Evolutionary conservation across 1,140 invertebrate genomes (phyloP).

Genomic region (Ceratosolen solmsi): DNA sequence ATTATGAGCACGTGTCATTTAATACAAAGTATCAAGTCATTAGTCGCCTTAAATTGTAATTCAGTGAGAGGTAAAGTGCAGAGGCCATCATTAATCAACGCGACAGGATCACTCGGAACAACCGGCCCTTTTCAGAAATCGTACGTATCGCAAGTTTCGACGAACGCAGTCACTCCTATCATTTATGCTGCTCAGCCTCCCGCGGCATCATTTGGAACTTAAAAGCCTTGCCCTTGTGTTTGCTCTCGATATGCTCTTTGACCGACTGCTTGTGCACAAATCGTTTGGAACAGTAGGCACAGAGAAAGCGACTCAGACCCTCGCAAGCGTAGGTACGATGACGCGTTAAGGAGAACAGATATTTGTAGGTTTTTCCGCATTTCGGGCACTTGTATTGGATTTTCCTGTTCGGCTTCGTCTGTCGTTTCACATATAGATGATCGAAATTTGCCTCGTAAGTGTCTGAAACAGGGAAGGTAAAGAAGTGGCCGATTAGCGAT

Average conservation of each 20-base stretch:
- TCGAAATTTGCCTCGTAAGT: not conserved
- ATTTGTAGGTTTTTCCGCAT: constrained; percentile 44
- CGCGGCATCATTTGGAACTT: not conserved
- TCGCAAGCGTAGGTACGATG: constrained; percentile 34
- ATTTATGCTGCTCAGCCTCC: not conserved
- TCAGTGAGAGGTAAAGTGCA: too few species aligned
- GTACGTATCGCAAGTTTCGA: too few species aligned
- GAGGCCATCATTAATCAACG: too few species aligned
- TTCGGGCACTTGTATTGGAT: constrained; percentile 33
- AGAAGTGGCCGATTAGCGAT: too few species aligned
- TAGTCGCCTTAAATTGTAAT: too few species aligned
- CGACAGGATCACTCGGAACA: too few species aligned
- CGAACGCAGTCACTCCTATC: too few species aligned
- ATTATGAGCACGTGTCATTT: too few species aligned
- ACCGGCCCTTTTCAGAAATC: too few species aligned
- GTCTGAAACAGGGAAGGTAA: not conserved
- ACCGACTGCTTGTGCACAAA: constrained; percentile 18
- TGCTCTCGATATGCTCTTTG: constrained; percentile 16
- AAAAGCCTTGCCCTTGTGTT: constrained; percentile 15
- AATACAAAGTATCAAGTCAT: too few species aligned
- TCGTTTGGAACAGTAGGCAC: constrained; percentile 10
- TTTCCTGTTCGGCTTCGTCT: not conserved
- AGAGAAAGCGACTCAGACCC: not conserved
- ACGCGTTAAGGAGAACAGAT: constrained; percentile 64
- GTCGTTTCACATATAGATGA: not conserved